These are phyloP conservation scores for Megaceryle maxima DNA, from an alignment of 2,113 vertebrate genomes.

Conservation along the genomic window DNA sequence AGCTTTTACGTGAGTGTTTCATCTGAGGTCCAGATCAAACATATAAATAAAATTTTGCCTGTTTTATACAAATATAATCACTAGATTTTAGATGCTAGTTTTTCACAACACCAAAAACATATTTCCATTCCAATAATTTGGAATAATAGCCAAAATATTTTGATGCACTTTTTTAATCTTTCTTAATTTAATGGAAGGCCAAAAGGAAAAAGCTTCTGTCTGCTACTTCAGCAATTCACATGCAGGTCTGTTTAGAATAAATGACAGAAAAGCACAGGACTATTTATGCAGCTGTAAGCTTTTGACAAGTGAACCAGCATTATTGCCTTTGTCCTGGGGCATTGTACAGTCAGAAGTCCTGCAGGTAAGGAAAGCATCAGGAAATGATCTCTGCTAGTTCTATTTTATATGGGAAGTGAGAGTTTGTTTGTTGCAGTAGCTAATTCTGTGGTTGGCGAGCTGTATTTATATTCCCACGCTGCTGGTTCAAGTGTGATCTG, in stretches of 20 bases:
- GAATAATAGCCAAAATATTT: background rate
- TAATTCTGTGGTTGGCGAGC: background rate
- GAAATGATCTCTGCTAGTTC: conserved; percentile 31
- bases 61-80: background rate
- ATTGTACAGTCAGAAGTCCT: background rate
- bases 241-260: background rate
- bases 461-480: background rate
- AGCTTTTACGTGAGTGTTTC: background rate
- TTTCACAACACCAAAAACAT: background rate
- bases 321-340: conserved; percentile 42
- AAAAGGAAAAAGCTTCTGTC: background rate
- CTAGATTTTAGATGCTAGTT: background rate
- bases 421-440: background rate
- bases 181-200: background rate
- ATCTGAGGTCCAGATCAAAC: background rate
- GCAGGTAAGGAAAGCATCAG: conserved; percentile 53
- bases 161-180: background rate
- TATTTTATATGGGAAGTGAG: conserved; percentile 6
- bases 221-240: background rate
- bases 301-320: conserved; percentile 32
- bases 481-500: background rate
- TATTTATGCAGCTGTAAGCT: conserved; percentile 13
- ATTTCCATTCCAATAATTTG: background rate
- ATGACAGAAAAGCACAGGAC: background rate
- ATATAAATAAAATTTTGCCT: background rate